phyloP scores from a whole-genome alignment of 2,113 vertebrate genomes.

The Eupsittula cactorum region DNA sequence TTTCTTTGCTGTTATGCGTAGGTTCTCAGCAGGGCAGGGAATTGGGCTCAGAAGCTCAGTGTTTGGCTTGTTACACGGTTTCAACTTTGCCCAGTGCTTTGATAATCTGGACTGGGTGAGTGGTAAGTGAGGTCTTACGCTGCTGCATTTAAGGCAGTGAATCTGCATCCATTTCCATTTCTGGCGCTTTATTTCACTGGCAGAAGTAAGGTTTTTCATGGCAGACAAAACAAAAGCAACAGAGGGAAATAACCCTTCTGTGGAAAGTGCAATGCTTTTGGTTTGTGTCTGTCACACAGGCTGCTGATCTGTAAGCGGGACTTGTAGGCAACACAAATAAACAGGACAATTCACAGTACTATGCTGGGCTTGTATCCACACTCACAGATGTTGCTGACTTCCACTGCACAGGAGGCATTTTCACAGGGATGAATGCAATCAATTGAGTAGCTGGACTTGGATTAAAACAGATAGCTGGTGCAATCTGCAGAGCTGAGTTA shows the following conservation, averaged over 20 bases:
- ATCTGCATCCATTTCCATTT: neutral
- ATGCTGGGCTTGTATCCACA: neutral
- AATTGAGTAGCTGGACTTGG: neutral
- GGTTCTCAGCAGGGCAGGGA: neutral
- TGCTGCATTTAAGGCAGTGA: neutral
- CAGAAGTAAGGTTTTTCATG: neutral
- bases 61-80: neutral
- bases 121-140: neutral
- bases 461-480: neutral
- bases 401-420: neutral
- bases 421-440: neutral
- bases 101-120: neutral
- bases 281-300: neutral
- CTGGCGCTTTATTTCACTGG: neutral
- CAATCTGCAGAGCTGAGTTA: neutral
- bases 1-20: neutral
- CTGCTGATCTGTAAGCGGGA: neutral
- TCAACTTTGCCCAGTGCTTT: neutral
- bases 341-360: neutral
- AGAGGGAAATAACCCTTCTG: neutral
- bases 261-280: neutral
- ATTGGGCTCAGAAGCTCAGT: neutral
- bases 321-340: constrained; percentile 31
- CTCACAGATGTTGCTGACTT: neutral
- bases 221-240: neutral